phyloP scores from a whole-genome alignment of 2,797 vertebrate genomes.

The Loris lydekkerianus region DNA sequence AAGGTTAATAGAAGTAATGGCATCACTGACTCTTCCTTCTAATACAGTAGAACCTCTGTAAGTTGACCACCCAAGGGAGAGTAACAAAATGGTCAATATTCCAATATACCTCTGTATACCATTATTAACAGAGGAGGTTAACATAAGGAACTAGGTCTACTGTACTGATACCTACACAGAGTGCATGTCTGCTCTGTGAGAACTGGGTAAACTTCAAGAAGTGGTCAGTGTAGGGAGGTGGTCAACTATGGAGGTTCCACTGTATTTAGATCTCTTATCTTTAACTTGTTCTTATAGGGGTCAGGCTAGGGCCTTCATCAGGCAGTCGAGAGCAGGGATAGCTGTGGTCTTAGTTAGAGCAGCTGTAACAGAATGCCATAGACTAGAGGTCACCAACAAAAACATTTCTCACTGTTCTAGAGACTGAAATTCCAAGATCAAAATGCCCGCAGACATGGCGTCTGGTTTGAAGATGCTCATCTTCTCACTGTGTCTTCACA shows the following conservation, averaged over 20 bases:
- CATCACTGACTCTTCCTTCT: background rate
- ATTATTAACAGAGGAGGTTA: no score
- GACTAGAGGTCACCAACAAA: background rate
- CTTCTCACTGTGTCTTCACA: background rate
- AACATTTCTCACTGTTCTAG: background rate
- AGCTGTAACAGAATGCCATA: background rate
- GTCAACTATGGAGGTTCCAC: no score
- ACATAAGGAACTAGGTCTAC: no score
- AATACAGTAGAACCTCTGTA: background rate
- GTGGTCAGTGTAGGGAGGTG: no score
- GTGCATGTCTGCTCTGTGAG: no score
- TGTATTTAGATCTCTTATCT: slow-evolving; percentile 17
- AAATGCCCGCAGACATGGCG: background rate
- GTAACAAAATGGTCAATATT: no score
- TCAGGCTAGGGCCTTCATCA: background rate
- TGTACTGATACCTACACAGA: no score
- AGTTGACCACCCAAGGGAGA: no score
- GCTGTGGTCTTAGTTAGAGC: background rate
- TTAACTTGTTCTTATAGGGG: background rate
- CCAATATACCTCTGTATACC: no score
- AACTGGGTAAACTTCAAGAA: no score
- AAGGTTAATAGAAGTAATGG: slow-evolving; percentile 1
- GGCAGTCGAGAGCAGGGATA: background rate
- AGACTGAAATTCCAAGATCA: background rate
- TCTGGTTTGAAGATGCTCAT: background rate